Evolutionary conservation across 2,888 invertebrate genomes (phyloP), one percentile per base, ranked within the genome.

Genomic region (Orchesella flavescens): DNA sequence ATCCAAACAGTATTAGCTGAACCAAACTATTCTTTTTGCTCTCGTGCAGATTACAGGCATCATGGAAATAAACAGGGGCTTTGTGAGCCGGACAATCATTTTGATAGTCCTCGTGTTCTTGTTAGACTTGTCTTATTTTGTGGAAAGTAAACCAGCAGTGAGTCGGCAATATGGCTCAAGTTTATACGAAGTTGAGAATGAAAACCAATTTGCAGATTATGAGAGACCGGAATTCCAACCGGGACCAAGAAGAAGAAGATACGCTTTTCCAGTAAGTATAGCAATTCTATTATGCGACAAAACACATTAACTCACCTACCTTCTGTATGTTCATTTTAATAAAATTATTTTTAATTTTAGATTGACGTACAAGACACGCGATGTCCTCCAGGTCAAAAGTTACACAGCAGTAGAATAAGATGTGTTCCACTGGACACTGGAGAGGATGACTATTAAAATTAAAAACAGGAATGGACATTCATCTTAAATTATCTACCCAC

Each of bases 221-320:
- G 43, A 46, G 3, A 17, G 1, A 2, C 34, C 34, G 34, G 19
- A 12, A 24, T 0, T 65, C 1, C 49, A 49, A 1, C 75, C 49
- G 53, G 66, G 71, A 13, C 61, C 63, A 4, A 78, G 78, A 21
- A 17, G 15, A 23, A 44, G 71, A 19, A 59, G 78, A 78, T 78
- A 63, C 61, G 78, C 78, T 24, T 78, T 78, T 71, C 71, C 78
- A 17, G 78, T 78, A 63, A 77, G 66, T 13, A 34, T 34, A 34
- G n/a, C n/a, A n/a, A n/a, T n/a, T n/a, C n/a, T n/a, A n/a, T n/a
- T n/a, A n/a, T n/a, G n/a, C n/a, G n/a, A n/a, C n/a, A n/a, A n/a
- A n/a, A n/a, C n/a, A n/a, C n/a, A n/a, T n/a, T n/a, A 65, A 23
- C n/a, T n/a, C n/a, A n/a, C n/a, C n/a, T n/a, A n/a, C n/a, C n/a